Evolutionary conservation across 2,888 invertebrate species (phyloP).

Genomic region (Trichogramma dendrolimi): DNA sequence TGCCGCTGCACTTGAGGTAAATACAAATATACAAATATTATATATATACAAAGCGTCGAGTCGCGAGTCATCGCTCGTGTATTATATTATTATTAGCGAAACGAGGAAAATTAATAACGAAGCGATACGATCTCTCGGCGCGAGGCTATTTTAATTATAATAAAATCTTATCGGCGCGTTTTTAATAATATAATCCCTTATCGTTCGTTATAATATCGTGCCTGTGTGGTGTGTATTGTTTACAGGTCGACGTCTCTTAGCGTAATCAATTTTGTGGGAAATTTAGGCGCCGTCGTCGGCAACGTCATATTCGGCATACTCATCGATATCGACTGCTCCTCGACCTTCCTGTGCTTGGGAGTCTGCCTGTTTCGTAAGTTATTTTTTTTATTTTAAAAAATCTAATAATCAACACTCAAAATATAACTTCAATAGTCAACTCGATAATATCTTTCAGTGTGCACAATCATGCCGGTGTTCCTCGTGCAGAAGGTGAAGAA

Average conservation of each 20-base stretch:
- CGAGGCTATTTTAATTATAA: no score
- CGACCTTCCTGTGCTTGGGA: not conserved
- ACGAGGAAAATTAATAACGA: not conserved
- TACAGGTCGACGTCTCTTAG: slow-evolving; percentile 39
- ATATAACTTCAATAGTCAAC: no score
- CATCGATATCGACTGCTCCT: not conserved
- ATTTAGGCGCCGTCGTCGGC: slow-evolving; percentile 43
- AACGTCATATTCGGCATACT: slow-evolving; percentile 39
- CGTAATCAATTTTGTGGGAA: slow-evolving; percentile 41
- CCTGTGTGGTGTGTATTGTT: not conserved
- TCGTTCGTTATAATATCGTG: not conserved
- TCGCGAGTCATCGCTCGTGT: not conserved
- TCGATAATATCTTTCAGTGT: no score
- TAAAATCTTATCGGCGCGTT: not conserved
- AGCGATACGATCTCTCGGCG: no score
- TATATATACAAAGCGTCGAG: no score
- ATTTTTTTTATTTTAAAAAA: no score
- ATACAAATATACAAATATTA: slow-evolving; percentile 11
- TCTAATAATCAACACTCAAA: no score
- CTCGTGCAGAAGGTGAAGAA: no score
- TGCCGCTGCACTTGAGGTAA: slow-evolving; percentile 46
- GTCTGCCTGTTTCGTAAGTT: no score
- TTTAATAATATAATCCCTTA: not conserved
- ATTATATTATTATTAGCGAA: slow-evolving; percentile 5
- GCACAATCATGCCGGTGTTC: no score